These are phyloP conservation scores for Salpingus planirostris DNA, from an alignment of 2,888 invertebrate genomes.

Conservation along the genomic window DNA sequence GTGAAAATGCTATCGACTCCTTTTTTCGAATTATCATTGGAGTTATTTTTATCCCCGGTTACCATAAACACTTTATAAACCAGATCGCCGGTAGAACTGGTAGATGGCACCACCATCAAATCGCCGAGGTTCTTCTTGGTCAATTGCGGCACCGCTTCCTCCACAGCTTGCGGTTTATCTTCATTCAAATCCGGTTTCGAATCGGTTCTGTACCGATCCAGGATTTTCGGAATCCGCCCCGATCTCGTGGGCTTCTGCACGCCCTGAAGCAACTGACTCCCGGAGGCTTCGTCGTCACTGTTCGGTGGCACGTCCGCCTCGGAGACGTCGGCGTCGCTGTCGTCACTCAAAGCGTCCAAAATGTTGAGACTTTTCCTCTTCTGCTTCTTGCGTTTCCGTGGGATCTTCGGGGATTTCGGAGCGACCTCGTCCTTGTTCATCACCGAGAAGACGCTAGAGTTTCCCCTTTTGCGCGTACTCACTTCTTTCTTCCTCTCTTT, in stretches of 20 bases:
- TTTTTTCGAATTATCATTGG: too few relatives aligned
- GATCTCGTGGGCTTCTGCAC: constrained; percentile 39
- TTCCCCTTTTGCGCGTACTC: too few relatives aligned
- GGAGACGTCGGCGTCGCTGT: constrained; percentile 26
- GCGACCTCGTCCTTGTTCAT: neutral
- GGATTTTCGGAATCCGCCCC: constrained; percentile 37
- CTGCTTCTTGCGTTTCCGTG: constrained; percentile 6
- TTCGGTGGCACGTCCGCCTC: constrained; percentile 16
- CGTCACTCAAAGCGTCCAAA: constrained; percentile 19
- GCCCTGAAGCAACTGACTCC: constrained; percentile 24
- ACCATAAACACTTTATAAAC: constrained; percentile 44
- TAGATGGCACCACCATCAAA: constrained; percentile 43
- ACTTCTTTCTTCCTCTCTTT: too few relatives aligned
- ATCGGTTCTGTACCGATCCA: constrained; percentile 8
- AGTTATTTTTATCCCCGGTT: constrained; percentile 1
- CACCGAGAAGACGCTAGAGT: neutral
- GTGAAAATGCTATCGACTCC: too few relatives aligned
- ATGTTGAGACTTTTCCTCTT: constrained; percentile 16
- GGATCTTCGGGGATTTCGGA: constrained; percentile 5
- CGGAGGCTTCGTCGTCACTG: constrained; percentile 10
- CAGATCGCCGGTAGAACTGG: constrained; percentile 39
- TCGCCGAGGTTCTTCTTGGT: too few relatives aligned
- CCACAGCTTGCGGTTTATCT: too few relatives aligned
- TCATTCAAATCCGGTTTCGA: too few relatives aligned
- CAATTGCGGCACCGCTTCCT: constrained; percentile 4